Percentiles rank a stretch among this genome's conserved stretches.
phyloP scores from a whole-genome alignment of 1,140 invertebrate genomes.

The Muscidifurax raptorellus region DNA sequence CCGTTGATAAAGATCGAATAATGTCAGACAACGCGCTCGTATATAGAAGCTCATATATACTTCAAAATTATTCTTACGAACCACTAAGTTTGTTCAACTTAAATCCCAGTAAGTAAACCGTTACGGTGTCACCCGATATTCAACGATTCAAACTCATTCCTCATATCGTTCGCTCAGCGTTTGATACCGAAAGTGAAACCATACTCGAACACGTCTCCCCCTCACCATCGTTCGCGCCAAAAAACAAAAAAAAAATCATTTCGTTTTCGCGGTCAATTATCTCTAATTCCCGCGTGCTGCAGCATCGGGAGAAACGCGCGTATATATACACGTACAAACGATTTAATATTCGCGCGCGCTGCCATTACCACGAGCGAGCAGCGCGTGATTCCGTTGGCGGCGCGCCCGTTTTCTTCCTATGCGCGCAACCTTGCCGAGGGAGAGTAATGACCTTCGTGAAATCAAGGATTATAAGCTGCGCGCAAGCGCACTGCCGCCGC shows the following conservation, averaged over 20 bases:
- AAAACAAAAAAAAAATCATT: not conserved
- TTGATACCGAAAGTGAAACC: slow-evolving; percentile 28
- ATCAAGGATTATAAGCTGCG: slow-evolving; percentile 46
- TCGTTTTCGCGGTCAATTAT: slow-evolving; percentile 19
- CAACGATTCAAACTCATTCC: no score
- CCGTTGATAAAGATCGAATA: not conserved
- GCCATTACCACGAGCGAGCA: not conserved
- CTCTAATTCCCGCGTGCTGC: not conserved
- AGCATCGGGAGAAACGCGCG: not conserved
- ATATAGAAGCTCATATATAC: not conserved
- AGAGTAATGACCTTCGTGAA: slow-evolving; percentile 55
- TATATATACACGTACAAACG: not conserved
- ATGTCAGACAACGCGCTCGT: not conserved
- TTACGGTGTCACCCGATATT: no score
- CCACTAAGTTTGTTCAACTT: no score
- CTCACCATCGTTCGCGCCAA: not conserved
- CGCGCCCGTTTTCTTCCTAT: slow-evolving; percentile 30
- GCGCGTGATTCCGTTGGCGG: not conserved
- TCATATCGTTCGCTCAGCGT: not conserved
- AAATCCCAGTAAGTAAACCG: no score
- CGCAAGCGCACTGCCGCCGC: not conserved
- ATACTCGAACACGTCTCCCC: not conserved
- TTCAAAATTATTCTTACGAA: not conserved
- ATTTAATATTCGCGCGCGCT: slow-evolving; percentile 14
- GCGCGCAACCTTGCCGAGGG: slow-evolving; percentile 46